Base-by-base conservation (phyloP, 1,140 invertebrate genomes). In the Philotrypesis tridentata region DNA sequence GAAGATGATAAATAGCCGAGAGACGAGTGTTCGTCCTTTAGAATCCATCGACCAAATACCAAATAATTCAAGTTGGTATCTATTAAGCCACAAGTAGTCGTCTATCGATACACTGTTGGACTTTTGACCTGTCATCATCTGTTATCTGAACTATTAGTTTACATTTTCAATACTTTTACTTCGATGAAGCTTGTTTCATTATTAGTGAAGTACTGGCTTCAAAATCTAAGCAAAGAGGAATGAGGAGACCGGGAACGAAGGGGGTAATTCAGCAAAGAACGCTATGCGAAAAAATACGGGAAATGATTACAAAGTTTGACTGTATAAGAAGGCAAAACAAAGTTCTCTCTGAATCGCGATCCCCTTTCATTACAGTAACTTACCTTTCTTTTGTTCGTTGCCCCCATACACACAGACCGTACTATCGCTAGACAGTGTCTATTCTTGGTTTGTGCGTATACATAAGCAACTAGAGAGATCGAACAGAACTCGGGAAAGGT, bases 41-140 rank as follows among this genome's bases (percentile, higher is more conserved):
- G 43, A 25, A 23, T 63, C 43, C 0, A 67, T 7, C 21, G 79
- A 72, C 79, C 71, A 81, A 14, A 27, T 43, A 17, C 79, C 79
- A 2, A 74, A 67, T n/a, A 55, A 23, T 1, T n/a, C 23, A 1
- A 73, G 73, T 6, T 68, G n/a, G 6, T 67, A 61, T 37, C 14
- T 74, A 23, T 81, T 81, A 0, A 65, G 71, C 65, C 48, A 31
- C 33, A 81, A 14, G 23, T 63, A 73, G 0, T 27, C 60, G 25
- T 80, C 48, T 29, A 74, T 74, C 8, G 48, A 12, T 14, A 55
- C 48, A n/a, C n/a, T n/a, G 21, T 0, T 55, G 6, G 48, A 55
- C 6, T 17, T 17, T 21, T 17, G 2, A 55, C 4, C 48, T 55
- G 17, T 17, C 21, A 55, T 55, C 48, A 55, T 17, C 48, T 55